A percentile compares a stretch with the other conserved stretches of the same genome.
Evolutionary conservation across 2,113 vertebrate genomes (phyloP).

Genomic region (Hypanus sabinus): DNA sequence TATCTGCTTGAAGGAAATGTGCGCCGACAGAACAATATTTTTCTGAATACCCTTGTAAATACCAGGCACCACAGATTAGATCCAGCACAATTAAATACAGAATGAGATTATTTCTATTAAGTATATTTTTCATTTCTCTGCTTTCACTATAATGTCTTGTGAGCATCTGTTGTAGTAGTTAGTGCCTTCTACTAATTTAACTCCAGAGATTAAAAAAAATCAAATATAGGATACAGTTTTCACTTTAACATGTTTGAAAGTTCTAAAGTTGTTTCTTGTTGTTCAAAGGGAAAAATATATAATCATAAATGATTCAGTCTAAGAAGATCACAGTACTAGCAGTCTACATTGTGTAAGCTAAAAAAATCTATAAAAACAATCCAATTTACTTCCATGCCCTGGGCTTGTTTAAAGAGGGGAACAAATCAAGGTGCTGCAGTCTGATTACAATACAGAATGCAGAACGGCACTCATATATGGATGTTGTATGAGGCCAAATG

Average conservation of each 20-base stretch:
- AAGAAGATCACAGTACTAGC: not conserved
- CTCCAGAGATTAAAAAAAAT: not conserved
- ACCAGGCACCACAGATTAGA: too few relatives aligned
- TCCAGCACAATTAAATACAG: not conserved
- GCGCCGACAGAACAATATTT: not conserved
- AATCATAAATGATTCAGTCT: not conserved
- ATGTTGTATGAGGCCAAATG: not conserved
- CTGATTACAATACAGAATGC: not conserved
- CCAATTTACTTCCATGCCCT: not conserved
- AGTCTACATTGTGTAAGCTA: not conserved
- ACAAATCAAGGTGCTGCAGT: not conserved
- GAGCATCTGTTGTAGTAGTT: not conserved
- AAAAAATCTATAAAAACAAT: not conserved
- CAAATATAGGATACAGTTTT: not conserved
- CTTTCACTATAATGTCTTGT: not conserved
- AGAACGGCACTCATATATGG: not conserved
- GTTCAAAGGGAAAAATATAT: not conserved
- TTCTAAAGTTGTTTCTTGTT: not conserved
- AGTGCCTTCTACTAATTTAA: not conserved
- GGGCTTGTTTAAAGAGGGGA: not conserved
- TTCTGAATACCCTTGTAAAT: not conserved
- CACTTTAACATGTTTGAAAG: not conserved
- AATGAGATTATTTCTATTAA: not conserved
- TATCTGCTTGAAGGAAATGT: not conserved
- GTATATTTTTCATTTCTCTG: not conserved